Base-by-base conservation (phyloP, 2,113 vertebrate genomes). In the Hyla sarda region DNA sequence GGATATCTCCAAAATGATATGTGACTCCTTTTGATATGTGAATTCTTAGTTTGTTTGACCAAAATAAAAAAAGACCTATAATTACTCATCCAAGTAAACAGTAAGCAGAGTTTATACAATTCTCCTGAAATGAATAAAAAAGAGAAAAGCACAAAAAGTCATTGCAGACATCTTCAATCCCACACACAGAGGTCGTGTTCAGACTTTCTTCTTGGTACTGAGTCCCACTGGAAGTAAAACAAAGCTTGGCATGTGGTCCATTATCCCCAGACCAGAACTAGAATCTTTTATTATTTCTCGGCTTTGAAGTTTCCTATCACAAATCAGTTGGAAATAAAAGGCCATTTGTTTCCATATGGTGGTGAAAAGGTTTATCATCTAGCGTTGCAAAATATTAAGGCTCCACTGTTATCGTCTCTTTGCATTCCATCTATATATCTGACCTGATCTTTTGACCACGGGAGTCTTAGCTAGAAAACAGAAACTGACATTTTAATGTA, bases 271-370 rank as follows among this genome's bases (percentile, higher is more conserved):
- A 86, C 58, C 52, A 82, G 69, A 87, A 87, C 30, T 82, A 69
- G 67, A 82, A 87, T 87, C 85, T 80, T 87, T 87, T 87, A 80
- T 62, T 74, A 73, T 74, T 81, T 58, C 45, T 60, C 47, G 21
- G 69, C 85, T 87, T 87, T 87, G 78, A 87, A 82, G 85, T 82
- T 87, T 82, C 13, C 54, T 87, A 82, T 87, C 77, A 74, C 74
- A 76, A 73, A 74, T 87, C 37, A 82, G 28, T 82, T 87, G 85
- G 78, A 82, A 87, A 87, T 41, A 87, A 45, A 48, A 41, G 69
- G 58, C 52, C 16, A 48, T 86, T 86, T 86, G 76, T 86, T 71
- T 81, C 50, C 69, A 74, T 56, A 56, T 81, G 41, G 69, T 50
- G 85, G 45, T 74, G 84, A 80, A 80, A n/a, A 84, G 73, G 56